Evolutionary conservation across 2,113 vertebrate genomes (phyloP), one percentile per base, ranked within the genome.

Genomic region (Pleuronectes platessa): DNA sequence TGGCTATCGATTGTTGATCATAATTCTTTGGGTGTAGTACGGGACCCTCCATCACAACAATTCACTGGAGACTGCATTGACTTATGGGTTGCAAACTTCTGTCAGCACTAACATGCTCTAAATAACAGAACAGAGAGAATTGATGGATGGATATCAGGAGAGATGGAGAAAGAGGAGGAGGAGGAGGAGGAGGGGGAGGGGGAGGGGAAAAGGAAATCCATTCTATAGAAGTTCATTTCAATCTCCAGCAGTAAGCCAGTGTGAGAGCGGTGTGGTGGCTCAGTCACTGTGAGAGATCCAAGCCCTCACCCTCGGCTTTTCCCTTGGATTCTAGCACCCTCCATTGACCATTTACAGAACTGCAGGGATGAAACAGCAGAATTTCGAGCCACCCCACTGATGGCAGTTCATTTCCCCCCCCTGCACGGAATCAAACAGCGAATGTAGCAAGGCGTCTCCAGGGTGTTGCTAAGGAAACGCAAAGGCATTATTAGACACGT

Each of bases 1-100:
- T 80, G 60, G 66, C 61, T 89, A 90, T 91, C 61, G 90, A 92
- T 92, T 90, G 92, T 83, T 93, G 90, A 92, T 94, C 88, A 92
- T 89, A 91, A 90, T 89, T 93, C 90, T 87, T 78, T 67, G 23
- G 59, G 71, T 76, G 71, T 63, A 77, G 49, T 59, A 55, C 10
- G 14, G 67, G 79, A 71, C 87, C 84, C 86, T 89, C 86, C 86
- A 91, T 92, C 89, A 91, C 81, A 82, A 91, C 81, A 82, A 83
- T 86, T 74, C 87, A 77, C 85, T 27, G 20, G 85, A 84, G 86
- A 59, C 86, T 54, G 65, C 81, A 80, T 85, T 89, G 88, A 92
- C 78, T 78, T 79, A 84, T 88, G 83, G 79, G 71, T 73, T 65
- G 79, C 84, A 88, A 88, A 87, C 82, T 88, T 91, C 82, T 89